Conservation (phyloP, 2,888 invertebrate species). For the Nomada hirtipes region DNA sequence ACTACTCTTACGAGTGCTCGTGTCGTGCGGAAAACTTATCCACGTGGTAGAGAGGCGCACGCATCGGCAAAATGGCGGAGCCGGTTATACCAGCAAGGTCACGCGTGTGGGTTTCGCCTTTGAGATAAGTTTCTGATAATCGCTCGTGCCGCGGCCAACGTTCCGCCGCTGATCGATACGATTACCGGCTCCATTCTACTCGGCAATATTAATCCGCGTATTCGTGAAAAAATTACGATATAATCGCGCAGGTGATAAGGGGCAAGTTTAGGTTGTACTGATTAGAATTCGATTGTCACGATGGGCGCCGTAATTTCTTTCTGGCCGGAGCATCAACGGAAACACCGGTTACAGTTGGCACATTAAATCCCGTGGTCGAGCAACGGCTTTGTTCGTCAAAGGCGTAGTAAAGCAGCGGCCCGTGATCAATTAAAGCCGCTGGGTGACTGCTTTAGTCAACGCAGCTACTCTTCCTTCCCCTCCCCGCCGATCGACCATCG, state of each 20-base stretch:
- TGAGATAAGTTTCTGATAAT: conserved; percentile 74
- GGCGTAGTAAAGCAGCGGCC: not conserved
- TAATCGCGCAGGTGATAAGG: conserved; percentile 19
- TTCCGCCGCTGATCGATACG: conserved; percentile 57
- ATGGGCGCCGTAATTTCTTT: not conserved
- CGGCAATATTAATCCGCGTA: conserved; percentile 30
- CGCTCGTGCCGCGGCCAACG: conserved; percentile 51
- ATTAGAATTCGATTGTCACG: conserved; percentile 6
- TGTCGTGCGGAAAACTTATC: conserved; percentile 72
- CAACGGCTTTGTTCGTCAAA: not conserved
- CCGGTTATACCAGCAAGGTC: conserved; percentile 77
- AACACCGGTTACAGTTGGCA: not conserved
- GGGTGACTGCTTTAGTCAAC: conserved; percentile 7
- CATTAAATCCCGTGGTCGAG: not conserved
- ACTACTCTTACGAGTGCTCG: conserved; percentile 39
- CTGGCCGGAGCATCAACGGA: not conserved
- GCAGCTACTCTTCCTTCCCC: not conserved
- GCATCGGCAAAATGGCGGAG: conserved; percentile 80
- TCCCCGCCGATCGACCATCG: not conserved
- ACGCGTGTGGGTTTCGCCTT: conserved; percentile 71
- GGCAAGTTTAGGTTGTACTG: not conserved
- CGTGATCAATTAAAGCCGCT: conserved; percentile 26
- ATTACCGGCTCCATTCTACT: conserved; percentile 32
- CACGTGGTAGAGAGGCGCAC: conserved; percentile 77
- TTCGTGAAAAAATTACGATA: not conserved